Evolutionary conservation across 2,113 vertebrate species (phyloP), one percentile per base, ranked within the genome.

Genomic region (Sinocyclocheilus anshuiensis): DNA sequence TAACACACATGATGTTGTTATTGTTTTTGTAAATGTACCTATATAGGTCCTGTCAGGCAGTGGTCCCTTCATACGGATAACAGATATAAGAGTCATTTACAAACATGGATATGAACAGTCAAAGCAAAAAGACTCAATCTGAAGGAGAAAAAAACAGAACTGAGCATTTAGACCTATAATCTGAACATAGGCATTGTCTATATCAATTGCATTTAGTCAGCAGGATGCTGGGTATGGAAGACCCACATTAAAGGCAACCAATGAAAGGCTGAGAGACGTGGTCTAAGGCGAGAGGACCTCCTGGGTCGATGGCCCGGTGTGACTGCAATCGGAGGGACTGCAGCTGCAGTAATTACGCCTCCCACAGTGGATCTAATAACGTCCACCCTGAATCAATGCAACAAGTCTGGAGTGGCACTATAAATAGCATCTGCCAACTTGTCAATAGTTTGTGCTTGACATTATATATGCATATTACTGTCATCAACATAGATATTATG

Each of bases 321-420:
- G 83, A 80, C 63, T 50, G 77, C 26, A n/a, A 72, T 83, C 81
- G 72, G 77, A 72, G 39, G 1, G 78, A 86, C 84, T n/a, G 29
- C 87, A 90, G 87, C 71, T 81, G 88, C 78, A 90, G 76, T 82
- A 86, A 89, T 89, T 85, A 91, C 84, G 29, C 81, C 82, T 74
- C 79, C 55, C 48, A 88, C 89, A 20, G 87, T 89, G 87, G 84
- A 86, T 86, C 86, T 85, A 86, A 87, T 81, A 85, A 86, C 69
- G 33, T 29, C 75, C 86, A 55, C 42, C 42, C 74, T 75, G 65
- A 75, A 87, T 74, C 74, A 85, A 20, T 74, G 18, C 45, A 79
- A n/a, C 69, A 89, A 72, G 59, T 29, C 18, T 18, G 80, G 85
- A 77, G 86, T 89, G 89, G 81, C 39, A 63, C 78, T 42, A 39